A percentile compares a stretch with the other conserved stretches of the same genome.
Evolutionary conservation across 2,113 vertebrate genomes (phyloP).

Genomic region (mouse (Mus musculus)): GRCm39 chr14:79000001-79000500

Average conservation of each 20-base stretch:
- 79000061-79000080: neutral
- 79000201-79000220: too few relatives aligned
- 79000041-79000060: neutral
- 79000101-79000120: too few relatives aligned
- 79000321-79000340: neutral
- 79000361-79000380: neutral
- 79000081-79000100: neutral
- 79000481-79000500: neutral
- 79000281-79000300: neutral
- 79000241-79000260: accelerated
- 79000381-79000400: neutral
- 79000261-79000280: neutral
- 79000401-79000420: neutral
- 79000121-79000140: accelerated
- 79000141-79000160: too few relatives aligned
- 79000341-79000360: neutral
- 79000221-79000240: too few relatives aligned
- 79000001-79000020: neutral
- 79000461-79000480: neutral
- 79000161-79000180: too few relatives aligned
- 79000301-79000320: neutral
- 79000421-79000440: neutral
- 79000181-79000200: too few relatives aligned
- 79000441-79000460: neutral
- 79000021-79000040: neutral